Percentiles rank a stretch among this genome's conserved stretches.
Evolutionary conservation across 2,797 vertebrate genomes (phyloP).

Genomic region (Brotogeris chrysoptera): DNA sequence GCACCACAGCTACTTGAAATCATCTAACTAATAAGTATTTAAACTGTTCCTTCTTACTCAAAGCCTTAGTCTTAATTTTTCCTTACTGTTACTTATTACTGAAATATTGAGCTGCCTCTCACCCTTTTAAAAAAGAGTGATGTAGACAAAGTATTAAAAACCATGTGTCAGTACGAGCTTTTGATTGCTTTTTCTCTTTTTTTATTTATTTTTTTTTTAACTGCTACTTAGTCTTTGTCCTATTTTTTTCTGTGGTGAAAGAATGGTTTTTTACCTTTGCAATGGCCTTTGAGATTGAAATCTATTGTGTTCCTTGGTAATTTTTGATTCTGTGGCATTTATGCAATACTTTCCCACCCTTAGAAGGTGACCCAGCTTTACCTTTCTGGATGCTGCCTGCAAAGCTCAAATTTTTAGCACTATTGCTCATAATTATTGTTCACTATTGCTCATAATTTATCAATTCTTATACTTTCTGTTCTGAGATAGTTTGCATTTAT

Average conservation of each 20-base stretch:
- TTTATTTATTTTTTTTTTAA: neutral
- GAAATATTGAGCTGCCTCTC: neutral
- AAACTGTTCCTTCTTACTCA: neutral
- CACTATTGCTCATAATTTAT: neutral
- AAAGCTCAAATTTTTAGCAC: neutral
- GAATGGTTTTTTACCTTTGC: neutral
- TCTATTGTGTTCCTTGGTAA: neutral
- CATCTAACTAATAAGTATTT: neutral
- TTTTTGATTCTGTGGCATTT: neutral
- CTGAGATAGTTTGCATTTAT: neutral
- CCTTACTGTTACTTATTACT: neutral
- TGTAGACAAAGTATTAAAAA: neutral
- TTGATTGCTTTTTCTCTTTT: neutral
- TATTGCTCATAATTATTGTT: neutral
- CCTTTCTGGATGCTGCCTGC: neutral
- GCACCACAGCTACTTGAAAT: neutral
- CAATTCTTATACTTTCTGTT: neutral
- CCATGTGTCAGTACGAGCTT: rapidly evolving
- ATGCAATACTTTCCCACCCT: neutral
- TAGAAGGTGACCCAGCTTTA: neutral
- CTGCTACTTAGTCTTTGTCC: neutral
- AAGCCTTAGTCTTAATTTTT: neutral
- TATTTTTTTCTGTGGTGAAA: neutral
- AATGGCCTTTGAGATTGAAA: neutral
- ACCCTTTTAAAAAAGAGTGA: neutral